Percentiles rank a stretch among this genome's conserved stretches.
Conservation (phyloP, 2,888 invertebrate species). For the Ophion ellenae region DNA sequence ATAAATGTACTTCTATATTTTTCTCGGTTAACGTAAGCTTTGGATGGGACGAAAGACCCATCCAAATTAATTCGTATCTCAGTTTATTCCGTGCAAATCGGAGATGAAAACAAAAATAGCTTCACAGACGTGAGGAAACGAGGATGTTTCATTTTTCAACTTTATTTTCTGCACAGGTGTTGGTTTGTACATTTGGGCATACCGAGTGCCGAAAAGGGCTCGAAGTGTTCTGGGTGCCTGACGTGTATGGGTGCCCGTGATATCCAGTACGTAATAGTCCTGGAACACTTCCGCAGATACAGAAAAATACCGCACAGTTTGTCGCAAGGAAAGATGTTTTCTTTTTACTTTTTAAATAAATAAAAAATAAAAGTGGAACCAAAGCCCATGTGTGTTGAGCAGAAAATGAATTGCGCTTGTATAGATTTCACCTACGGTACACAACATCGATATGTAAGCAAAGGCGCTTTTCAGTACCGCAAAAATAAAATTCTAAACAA, state of each 20-base stretch:
- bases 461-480: conserved; percentile 63
- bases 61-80: too few species aligned
- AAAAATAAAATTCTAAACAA: conserved; percentile 10
- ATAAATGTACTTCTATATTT: not conserved
- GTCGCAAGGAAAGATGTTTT: too few species aligned
- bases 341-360: too few species aligned
- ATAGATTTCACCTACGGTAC: conserved; percentile 36
- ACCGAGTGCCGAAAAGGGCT: not conserved
- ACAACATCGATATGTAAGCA: conserved; percentile 64
- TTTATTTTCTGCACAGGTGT: not conserved
- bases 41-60: too few species aligned
- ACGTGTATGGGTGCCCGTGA: too few species aligned
- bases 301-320: too few species aligned
- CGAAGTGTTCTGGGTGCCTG: too few species aligned
- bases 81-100: not conserved
- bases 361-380: too few species aligned
- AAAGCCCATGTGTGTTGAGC: not conserved
- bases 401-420: not conserved
- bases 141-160: not conserved
- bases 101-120: not conserved
- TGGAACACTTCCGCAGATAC: too few species aligned
- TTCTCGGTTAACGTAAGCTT: not conserved
- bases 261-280: too few species aligned
- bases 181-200: not conserved
- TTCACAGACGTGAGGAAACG: not conserved